Evolutionary conservation across 2,888 invertebrate genomes (phyloP), one percentile per base, ranked within the genome.

Genomic region (Acanthopleura granulata): DNA sequence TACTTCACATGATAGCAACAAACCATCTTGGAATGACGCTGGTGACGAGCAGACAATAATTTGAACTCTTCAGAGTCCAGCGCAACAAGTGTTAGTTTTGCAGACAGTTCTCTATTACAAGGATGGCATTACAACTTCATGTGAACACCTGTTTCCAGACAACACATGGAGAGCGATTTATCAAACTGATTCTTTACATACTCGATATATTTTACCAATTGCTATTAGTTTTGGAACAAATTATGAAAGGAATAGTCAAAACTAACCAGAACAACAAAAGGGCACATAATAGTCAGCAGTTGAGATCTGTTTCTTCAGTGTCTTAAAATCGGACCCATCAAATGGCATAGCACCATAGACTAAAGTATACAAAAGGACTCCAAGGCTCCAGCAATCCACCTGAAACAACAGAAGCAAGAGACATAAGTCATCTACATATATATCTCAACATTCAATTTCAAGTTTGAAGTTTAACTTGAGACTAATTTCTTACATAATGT

Each of bases 261-360:
- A 76, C 79, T 78, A 78, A 96, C 97, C 94, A 79, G 98, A 97
- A 69, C 97, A 97, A 85, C 94, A 95, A 86, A 96, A 95, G 71
- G 99, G 99, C 91, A 99, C 98, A 89, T 96, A 98, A 91, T 98
- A 99, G 91, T 98, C 97, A 9, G 98, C 98, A 89, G 96, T 95
- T 85, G 98, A 97, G 89, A 99, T 99, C 92, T 98, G 98, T 89
- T 96, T 95, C 80, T 98, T 97, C 88, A 99, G 94, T 86, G 96
- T 94, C 91, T 97, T 97, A 91, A 99, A 99, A 92, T 99, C 98
- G 80, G 97, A 96, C 78, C 99, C 99, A 92, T 99, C 99, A 90
- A 99, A 99, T 74, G 93, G 99, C 99, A 99, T 99, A 81, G 98
- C 97, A 84, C 99, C 99, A 91, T 99, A 99, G 82, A 99, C 98